Percentiles rank a stretch among this genome's conserved stretches.
Conservation (phyloP, 2,888 invertebrate genomes). For the Netelia inedita region DNA sequence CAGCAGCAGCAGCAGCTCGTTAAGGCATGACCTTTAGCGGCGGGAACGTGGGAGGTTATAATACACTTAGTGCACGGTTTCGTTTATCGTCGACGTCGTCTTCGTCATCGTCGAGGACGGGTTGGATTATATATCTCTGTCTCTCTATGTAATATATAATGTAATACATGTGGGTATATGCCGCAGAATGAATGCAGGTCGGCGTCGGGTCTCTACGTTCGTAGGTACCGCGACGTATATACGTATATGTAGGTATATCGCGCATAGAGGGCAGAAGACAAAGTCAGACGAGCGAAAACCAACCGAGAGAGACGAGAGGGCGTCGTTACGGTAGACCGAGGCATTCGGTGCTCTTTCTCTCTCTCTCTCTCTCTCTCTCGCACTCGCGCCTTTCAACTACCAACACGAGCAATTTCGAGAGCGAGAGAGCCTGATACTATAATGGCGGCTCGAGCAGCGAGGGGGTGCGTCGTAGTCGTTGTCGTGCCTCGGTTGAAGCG, state of each 20-base stretch:
- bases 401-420: slow-evolving; percentile 64
- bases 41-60: slow-evolving; percentile 82
- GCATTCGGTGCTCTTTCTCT: not conserved
- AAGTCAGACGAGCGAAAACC: slow-evolving; percentile 43
- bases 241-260: slow-evolving; percentile 9
- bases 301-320: slow-evolving; percentile 40
- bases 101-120: slow-evolving; percentile 59
- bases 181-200: slow-evolving; percentile 77
- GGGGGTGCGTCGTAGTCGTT: slow-evolving; percentile 63
- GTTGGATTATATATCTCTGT: slow-evolving; percentile 32
- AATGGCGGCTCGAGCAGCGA: slow-evolving; percentile 62
- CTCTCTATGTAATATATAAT: slow-evolving; percentile 18
- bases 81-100: slow-evolving; percentile 76
- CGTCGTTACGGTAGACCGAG: slow-evolving; percentile 44
- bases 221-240: slow-evolving; percentile 15
- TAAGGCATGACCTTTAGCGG: slow-evolving; percentile 83
- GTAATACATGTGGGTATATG: slow-evolving; percentile 39
- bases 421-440: slow-evolving; percentile 55
- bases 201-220: slow-evolving; percentile 69
- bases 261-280: slow-evolving; percentile 20
- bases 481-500: slow-evolving; percentile 55
- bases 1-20: slow-evolving; percentile 79
- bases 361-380: slow-evolving; percentile 19
- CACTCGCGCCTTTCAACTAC: slow-evolving; percentile 34
- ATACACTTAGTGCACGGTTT: slow-evolving; percentile 78